Evolutionary conservation across 2,888 invertebrate species (phyloP).

Genomic region (Miltochrista miniata): DNA sequence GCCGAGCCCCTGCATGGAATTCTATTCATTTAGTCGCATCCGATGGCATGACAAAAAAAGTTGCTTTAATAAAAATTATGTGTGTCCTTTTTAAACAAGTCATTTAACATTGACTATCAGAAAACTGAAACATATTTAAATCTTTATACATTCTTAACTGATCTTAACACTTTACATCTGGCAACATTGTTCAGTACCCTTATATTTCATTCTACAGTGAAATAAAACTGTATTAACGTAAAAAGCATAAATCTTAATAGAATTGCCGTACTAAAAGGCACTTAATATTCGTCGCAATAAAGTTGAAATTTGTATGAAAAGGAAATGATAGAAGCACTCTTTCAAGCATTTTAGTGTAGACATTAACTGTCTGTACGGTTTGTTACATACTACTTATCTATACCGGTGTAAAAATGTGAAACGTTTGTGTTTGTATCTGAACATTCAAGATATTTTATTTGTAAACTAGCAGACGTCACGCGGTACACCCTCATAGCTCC

Average conservation of each 20-base stretch:
- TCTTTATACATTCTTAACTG: neutral
- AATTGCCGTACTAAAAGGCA: neutral
- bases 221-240: neutral
- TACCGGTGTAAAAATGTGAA: neutral
- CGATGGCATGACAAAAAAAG: too few species aligned
- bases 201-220: neutral
- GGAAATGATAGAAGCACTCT: conserved; percentile 15
- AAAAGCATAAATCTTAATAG: neutral
- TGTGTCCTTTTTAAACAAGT: too few species aligned
- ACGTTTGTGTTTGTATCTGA: too few species aligned
- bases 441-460: too few species aligned
- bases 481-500: too few species aligned
- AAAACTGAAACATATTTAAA: too few species aligned
- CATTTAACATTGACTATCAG: too few species aligned
- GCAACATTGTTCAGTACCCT: neutral
- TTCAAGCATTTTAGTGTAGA: conserved; percentile 31
- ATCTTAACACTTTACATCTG: neutral
- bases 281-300: neutral
- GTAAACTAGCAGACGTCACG: too few species aligned
- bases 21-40: too few species aligned
- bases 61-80: too few species aligned
- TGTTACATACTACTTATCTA: conserved; percentile 42
- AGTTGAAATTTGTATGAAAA: conserved; percentile 9
- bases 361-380: conserved; percentile 45
- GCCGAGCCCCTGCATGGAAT: too few species aligned